Evolutionary conservation across 2,888 invertebrate genomes (phyloP).

Genomic region (Acleris sparsana): DNA sequence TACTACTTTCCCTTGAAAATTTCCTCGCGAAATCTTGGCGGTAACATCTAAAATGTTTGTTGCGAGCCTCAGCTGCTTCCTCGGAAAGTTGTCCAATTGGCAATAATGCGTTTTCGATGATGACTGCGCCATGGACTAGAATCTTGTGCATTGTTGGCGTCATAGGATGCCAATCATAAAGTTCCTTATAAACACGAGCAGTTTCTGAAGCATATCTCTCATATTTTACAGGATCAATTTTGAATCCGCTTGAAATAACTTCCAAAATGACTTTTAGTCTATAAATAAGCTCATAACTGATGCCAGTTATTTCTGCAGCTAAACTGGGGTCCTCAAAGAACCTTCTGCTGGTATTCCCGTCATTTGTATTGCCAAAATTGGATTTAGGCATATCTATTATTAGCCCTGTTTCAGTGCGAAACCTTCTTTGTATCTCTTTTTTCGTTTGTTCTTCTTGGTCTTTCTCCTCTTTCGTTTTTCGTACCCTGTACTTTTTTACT

Average conservation of each 20-base stretch:
- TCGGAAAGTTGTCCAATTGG: too few species aligned
- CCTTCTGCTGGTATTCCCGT: background rate
- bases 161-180: too few species aligned
- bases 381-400: slow-evolving; percentile 14
- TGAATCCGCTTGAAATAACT: slow-evolving; percentile 1
- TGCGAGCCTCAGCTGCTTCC: too few species aligned
- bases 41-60: background rate
- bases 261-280: slow-evolving; percentile 23
- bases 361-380: slow-evolving; percentile 10
- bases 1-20: background rate
- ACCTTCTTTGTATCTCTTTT: slow-evolving; percentile 3
- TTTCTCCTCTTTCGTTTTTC: background rate
- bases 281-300: background rate
- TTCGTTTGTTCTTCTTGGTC: too few species aligned
- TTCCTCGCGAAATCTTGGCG: slow-evolving; percentile 1
- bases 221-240: slow-evolving; percentile 1
- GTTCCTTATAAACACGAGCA: slow-evolving; percentile 3
- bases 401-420: slow-evolving; percentile 11
- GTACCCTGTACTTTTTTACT: slow-evolving; percentile 1
- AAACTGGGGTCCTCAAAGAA: background rate
- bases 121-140: slow-evolving; percentile 3
- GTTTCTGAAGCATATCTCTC: background rate
- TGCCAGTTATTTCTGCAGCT: slow-evolving; percentile 10
- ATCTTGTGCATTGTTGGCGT: slow-evolving; percentile 16
- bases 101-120: too few species aligned